Conservation (phyloP, 2,797 vertebrate genomes). For the Anguilla obscura region DNA sequence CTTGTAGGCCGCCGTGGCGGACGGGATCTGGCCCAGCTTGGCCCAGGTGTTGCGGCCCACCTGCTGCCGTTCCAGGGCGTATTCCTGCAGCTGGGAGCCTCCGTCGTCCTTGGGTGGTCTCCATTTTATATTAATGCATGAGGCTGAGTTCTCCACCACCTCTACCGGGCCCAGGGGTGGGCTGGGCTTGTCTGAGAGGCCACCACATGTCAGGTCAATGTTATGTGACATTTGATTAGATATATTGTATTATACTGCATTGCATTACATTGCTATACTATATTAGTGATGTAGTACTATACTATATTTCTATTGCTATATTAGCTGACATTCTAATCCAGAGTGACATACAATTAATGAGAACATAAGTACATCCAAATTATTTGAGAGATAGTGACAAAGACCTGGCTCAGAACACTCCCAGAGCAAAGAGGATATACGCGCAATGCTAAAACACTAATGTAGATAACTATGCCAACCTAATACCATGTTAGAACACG, state of each 20-base stretch:
- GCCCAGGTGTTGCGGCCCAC: conserved; percentile 80
- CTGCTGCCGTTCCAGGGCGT: conserved; percentile 79
- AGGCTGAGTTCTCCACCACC: conserved; percentile 67
- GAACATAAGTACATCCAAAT: neutral
- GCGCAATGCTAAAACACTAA: too few species aligned
- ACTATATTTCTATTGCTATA: neutral
- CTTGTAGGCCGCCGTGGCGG: conserved; percentile 64
- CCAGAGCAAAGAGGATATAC: neutral
- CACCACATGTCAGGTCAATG: neutral
- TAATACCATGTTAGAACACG: neutral
- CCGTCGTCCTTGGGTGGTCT: conserved; percentile 81
- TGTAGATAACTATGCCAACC: neutral
- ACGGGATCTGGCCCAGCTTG: conserved; percentile 71
- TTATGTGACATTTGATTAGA: neutral
- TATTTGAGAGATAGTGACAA: neutral
- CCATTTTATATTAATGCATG: conserved; percentile 78
- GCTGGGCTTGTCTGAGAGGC: conserved; percentile 80
- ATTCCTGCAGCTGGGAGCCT: conserved; percentile 74
- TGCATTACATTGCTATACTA: neutral
- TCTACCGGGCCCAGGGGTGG: conserved; percentile 80
- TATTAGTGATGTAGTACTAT: neutral
- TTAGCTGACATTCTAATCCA: neutral
- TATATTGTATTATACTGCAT: neutral
- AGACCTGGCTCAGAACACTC: neutral
- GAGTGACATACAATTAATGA: neutral